Evolutionary conservation across 2,888 invertebrate species (phyloP).

Genomic region (Vannuccia rotundouncinata): DNA sequence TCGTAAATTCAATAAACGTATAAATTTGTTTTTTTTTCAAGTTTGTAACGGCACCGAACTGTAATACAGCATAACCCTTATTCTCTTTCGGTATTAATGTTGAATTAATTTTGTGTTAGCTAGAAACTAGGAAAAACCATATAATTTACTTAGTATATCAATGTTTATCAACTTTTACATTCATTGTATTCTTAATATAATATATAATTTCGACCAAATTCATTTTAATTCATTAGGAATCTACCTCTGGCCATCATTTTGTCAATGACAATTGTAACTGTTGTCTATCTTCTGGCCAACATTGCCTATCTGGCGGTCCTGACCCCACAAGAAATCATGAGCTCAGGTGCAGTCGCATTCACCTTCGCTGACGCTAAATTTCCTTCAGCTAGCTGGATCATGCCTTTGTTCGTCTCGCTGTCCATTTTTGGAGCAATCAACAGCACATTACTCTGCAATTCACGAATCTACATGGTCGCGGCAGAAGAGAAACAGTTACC

Average conservation of each 20-base stretch:
- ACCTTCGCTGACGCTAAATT: slow-evolving; percentile 49
- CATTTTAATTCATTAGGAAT: slow-evolving; percentile 44
- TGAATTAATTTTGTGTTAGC: too few species aligned
- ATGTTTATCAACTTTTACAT: background rate
- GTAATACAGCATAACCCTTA: too few species aligned
- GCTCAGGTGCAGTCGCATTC: slow-evolving; percentile 42
- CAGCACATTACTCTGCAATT: slow-evolving; percentile 31
- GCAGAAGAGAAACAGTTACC: slow-evolving; percentile 58
- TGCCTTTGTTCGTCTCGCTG: slow-evolving; percentile 43
- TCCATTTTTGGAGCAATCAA: slow-evolving; percentile 38
- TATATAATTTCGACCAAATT: background rate
- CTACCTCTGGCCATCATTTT: slow-evolving; percentile 49
- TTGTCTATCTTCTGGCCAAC: slow-evolving; percentile 48
- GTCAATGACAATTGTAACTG: slow-evolving; percentile 47
- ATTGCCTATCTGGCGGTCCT: slow-evolving; percentile 50
- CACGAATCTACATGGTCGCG: slow-evolving; percentile 57
- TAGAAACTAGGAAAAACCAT: too few species aligned
- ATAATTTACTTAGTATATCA: background rate
- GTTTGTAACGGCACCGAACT: too few species aligned
- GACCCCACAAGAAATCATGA: slow-evolving; percentile 47
- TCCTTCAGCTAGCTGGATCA: slow-evolving; percentile 45
- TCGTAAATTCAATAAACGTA: too few species aligned
- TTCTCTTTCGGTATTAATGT: too few species aligned
- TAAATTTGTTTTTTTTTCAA: too few species aligned
- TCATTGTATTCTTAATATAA: background rate